Percentiles rank a stretch among this genome's conserved stretches.
phyloP scores from a whole-genome alignment of 1,140 invertebrate species.

The Chlorops oryzae region DNA sequence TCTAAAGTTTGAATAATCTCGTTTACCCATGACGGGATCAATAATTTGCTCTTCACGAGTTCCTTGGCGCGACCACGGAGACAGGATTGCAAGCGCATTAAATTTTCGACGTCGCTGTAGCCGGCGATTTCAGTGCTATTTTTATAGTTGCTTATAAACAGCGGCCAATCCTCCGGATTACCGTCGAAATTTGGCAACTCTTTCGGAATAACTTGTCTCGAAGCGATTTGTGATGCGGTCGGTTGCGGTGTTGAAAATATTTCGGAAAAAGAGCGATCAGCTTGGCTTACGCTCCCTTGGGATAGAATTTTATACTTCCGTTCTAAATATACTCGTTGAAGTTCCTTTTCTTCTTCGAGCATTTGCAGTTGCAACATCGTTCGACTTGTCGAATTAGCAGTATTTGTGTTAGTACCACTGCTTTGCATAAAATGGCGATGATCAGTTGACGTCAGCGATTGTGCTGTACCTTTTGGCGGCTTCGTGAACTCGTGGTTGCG shows the following conservation, averaged over 20 bases:
- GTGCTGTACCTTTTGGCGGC: no score
- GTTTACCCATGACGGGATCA: not conserved
- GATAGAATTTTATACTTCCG: slow-evolving; percentile 7
- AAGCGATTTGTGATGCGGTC: slow-evolving; percentile 4
- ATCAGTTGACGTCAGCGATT: no score
- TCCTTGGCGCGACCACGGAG: not conserved
- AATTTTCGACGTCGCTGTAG: no score
- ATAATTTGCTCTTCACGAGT: slow-evolving; percentile 2
- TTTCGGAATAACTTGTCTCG: slow-evolving; percentile 1
- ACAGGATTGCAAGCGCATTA: no score
- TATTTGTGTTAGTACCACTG: no score
- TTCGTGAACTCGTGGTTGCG: no score
- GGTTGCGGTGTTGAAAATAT: not conserved
- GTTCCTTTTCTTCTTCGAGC: slow-evolving; percentile 8
- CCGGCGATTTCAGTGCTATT: slow-evolving; percentile 5
- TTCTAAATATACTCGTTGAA: slow-evolving; percentile 6
- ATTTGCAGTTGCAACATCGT: slow-evolving; percentile 6
- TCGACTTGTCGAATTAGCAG: no score
- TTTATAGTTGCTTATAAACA: slow-evolving; percentile 9
- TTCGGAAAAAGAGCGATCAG: no score
- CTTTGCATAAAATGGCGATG: no score
- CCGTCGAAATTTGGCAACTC: slow-evolving; percentile 7
- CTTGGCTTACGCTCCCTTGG: not conserved
- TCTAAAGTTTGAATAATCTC: slow-evolving; percentile 9
- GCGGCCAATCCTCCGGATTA: slow-evolving; percentile 9